These are phyloP conservation scores for sheep (Ovis aries) DNA, from an alignment of 2,113 vertebrate genomes.

Conservation along the genomic window DNA sequence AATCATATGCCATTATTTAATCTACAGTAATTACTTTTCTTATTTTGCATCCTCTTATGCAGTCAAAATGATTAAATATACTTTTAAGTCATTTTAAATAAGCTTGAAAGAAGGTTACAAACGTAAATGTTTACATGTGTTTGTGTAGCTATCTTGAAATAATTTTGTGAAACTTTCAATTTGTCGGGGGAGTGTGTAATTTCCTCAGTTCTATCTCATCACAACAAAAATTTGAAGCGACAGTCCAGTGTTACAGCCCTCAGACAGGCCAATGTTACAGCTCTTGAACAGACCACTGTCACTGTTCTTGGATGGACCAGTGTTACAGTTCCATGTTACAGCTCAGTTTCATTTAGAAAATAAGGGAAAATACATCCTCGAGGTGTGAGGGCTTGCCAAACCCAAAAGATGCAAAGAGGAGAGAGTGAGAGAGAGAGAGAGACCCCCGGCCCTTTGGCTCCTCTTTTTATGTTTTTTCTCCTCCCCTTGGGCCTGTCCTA, in stretches of 20 bases:
- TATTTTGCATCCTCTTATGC: not conserved
- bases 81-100: constrained; percentile 7
- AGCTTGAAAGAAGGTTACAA: not conserved
- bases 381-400: not conserved
- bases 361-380: not conserved
- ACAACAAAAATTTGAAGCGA: not conserved
- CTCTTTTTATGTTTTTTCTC: not conserved
- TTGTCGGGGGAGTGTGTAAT: not conserved
- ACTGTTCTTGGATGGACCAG: not conserved
- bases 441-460: not conserved
- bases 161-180: not conserved
- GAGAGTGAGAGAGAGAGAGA: not conserved
- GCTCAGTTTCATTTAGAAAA: not conserved
- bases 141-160: not conserved
- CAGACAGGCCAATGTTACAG: not conserved
- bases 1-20: not conserved
- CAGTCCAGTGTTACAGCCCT: not conserved
- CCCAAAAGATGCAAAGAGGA: not conserved
- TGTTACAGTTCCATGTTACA: not conserved
- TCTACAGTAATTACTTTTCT: constrained; percentile 1
- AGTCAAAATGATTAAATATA: not conserved
- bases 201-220: not conserved
- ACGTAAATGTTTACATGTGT: not conserved
- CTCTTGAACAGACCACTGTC: not conserved
- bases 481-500: fast-evolving